Conservation (phyloP, 30 jellyfish, hydroid and myxozoan genomes). For the Hydractinia symbiolongicarpus region DNA sequence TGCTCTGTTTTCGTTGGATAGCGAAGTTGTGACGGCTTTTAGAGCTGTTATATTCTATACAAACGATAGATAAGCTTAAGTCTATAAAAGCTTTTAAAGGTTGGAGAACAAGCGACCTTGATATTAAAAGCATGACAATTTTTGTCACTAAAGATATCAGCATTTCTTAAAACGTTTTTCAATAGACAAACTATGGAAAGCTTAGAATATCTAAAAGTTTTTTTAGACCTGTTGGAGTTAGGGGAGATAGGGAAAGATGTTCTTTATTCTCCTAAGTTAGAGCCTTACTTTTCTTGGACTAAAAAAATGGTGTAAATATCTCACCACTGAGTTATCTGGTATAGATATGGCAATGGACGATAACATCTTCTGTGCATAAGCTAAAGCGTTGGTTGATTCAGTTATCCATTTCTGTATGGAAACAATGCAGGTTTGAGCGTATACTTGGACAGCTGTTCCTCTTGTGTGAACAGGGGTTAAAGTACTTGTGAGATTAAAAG, state of each 20-base stretch:
- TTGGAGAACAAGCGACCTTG: too few species aligned
- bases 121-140: too few species aligned
- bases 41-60: conserved; percentile 36
- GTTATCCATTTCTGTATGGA: conserved; percentile 53
- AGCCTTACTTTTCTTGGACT: too few species aligned
- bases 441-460: conserved; percentile 40
- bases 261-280: too few species aligned
- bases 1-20: conserved; percentile 28
- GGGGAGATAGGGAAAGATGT: too few species aligned
- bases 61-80: not conserved
- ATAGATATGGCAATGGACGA: conserved; percentile 36
- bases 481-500: conserved; percentile 43
- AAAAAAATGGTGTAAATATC: not conserved
- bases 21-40: conserved; percentile 26
- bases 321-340: conserved; percentile 67
- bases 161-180: too few species aligned
- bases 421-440: conserved; percentile 34
- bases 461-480: conserved; percentile 42
- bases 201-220: too few species aligned
- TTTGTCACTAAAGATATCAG: too few species aligned
- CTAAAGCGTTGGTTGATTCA: conserved; percentile 53
- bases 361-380: conserved; percentile 51
- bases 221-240: too few species aligned
- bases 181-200: too few species aligned
- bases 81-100: too few species aligned